These are phyloP conservation scores for Archips crataeganus DNA, from an alignment of 2,888 invertebrate species.

Conservation along the genomic window DNA sequence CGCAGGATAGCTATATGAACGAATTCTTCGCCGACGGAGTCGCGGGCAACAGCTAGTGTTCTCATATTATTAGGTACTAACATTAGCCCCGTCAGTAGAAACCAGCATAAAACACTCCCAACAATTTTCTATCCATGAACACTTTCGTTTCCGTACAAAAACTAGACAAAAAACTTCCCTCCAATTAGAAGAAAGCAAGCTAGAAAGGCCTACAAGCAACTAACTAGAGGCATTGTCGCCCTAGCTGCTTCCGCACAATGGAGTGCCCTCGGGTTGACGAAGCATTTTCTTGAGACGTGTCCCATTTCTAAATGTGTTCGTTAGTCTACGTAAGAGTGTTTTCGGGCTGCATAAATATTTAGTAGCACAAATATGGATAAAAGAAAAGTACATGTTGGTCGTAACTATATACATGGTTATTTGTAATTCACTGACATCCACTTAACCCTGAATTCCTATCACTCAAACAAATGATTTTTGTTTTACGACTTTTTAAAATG, in stretches of 20 bases:
- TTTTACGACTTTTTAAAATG: too few relatives aligned
- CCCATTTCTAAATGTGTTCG: conserved; percentile 26
- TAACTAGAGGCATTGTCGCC: conserved; percentile 23
- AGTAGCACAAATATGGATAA: not conserved
- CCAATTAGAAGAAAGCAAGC: conserved; percentile 6
- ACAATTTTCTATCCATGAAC: too few relatives aligned
- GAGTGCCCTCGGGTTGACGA: conserved; percentile 27
- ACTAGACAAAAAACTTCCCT: not conserved
- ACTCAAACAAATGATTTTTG: too few relatives aligned
- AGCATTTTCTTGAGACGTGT: conserved; percentile 25
- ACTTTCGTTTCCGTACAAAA: not conserved
- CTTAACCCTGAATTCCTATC: too few relatives aligned
- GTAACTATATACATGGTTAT: too few relatives aligned
- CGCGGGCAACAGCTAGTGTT: too few relatives aligned
- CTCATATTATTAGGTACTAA: too few relatives aligned
- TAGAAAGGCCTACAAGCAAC: conserved; percentile 1
- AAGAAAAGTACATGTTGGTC: not conserved
- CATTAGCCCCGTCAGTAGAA: too few relatives aligned
- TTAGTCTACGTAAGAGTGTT: not conserved
- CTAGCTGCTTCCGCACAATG: conserved; percentile 24
- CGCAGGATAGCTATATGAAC: too few relatives aligned
- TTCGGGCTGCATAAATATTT: not conserved
- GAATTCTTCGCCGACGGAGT: too few relatives aligned
- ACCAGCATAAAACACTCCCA: too few relatives aligned
- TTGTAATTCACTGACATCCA: too few relatives aligned